These are phyloP conservation scores for Siniperca chuatsi DNA, from an alignment of 2,113 vertebrate species.

Conservation along the genomic window DNA sequence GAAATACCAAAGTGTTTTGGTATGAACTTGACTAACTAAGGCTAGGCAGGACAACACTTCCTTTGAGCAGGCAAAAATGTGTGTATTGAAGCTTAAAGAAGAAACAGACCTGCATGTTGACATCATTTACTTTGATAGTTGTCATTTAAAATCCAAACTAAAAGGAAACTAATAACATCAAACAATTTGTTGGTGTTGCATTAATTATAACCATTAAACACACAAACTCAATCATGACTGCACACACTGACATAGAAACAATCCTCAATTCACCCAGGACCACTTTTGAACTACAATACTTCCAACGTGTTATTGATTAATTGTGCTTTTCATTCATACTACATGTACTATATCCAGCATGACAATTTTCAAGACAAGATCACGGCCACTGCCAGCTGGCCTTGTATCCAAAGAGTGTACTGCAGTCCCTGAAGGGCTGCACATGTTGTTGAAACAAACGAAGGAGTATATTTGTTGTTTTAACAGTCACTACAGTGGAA, in stretches of 20 bases:
- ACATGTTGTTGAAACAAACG: conserved; percentile 28
- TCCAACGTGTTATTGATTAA: conserved; percentile 5
- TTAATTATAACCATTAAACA: not conserved
- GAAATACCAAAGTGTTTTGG: not conserved
- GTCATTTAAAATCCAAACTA: not conserved
- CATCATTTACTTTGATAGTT: not conserved
- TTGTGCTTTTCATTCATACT: not conserved
- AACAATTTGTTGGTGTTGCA: not conserved
- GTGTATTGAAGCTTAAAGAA: not conserved
- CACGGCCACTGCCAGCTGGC: not conserved
- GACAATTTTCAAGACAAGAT: not conserved
- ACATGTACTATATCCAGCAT: conserved; percentile 4
- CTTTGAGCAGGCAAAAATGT: not conserved
- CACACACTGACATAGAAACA: not conserved
- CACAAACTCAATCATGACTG: not conserved
- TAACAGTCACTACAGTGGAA: conserved; percentile 32
- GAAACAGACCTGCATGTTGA: not conserved
- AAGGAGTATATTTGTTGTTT: conserved; percentile 23
- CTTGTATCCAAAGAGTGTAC: conserved; percentile 7
- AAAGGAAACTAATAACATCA: not conserved
- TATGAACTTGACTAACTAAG: not conserved
- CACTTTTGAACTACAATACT: not conserved
- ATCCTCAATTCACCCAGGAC: not conserved
- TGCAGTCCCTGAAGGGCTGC: not conserved
- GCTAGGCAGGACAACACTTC: too few species aligned